phyloP scores from a whole-genome alignment of 1,140 invertebrate genomes.

The Drosophila sp. region DNA sequence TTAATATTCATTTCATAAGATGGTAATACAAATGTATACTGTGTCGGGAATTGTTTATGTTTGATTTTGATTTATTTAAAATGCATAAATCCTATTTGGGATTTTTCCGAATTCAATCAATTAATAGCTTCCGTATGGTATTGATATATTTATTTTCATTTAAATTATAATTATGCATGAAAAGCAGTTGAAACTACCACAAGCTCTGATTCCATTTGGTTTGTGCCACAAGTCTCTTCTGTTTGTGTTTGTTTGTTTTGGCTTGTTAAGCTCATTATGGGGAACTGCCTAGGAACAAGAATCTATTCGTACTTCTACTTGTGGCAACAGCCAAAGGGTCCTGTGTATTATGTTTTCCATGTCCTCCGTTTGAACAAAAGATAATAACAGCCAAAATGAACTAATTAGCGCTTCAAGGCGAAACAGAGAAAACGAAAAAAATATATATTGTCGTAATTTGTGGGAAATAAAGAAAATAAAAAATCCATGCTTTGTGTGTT shows the following conservation, averaged over 20 bases:
- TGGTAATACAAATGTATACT: too few relatives aligned
- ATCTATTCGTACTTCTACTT: not conserved
- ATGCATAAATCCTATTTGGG: too few relatives aligned
- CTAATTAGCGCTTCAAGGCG: conserved; percentile 68
- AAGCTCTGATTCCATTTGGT: too few relatives aligned
- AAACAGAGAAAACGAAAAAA: conserved; percentile 4
- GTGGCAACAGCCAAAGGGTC: conserved; percentile 39
- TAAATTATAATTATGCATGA: too few relatives aligned
- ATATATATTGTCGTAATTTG: conserved; percentile 9
- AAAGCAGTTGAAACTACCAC: too few relatives aligned
- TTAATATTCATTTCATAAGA: too few relatives aligned
- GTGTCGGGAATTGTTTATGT: too few relatives aligned
- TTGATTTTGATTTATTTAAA: too few relatives aligned
- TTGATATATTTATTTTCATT: too few relatives aligned
- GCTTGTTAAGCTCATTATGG: conserved; percentile 56
- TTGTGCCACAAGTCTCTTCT: not conserved
- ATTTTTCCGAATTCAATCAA: too few relatives aligned
- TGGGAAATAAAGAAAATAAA: conserved; percentile 13
- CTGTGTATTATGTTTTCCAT: conserved; percentile 12
- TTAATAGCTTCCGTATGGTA: too few relatives aligned
- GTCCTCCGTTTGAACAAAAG: conserved; percentile 54
- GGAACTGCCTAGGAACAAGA: conserved; percentile 13
- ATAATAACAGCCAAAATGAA: conserved; percentile 50
- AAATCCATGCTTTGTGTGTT: conserved; percentile 16
- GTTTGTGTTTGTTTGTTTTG: not conserved